These are phyloP conservation scores for Poicephalus meyeri DNA, from an alignment of 2,113 vertebrate genomes.

Conservation along the genomic window DNA sequence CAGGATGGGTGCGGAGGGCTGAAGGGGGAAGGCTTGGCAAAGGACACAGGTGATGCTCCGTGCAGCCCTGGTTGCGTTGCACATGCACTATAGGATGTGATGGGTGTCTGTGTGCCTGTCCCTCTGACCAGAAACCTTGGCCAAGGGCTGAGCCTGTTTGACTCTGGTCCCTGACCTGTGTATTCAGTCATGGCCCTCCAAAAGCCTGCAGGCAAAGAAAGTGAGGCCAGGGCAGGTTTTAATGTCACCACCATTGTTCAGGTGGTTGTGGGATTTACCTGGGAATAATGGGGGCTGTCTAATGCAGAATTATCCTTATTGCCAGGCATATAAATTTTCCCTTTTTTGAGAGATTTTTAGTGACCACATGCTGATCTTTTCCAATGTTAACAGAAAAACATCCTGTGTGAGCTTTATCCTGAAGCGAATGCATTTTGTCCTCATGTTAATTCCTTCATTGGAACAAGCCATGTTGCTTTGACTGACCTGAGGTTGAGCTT, in stretches of 20 bases:
- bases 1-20: background rate
- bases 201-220: background rate
- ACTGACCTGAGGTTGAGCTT: background rate
- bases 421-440: background rate
- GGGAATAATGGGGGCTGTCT: background rate
- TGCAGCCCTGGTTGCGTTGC: fast-evolving
- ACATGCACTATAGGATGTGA: fast-evolving
- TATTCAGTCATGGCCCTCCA: fast-evolving
- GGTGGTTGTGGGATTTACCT: background rate
- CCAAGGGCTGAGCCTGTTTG: background rate
- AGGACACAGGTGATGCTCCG: background rate
- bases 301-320: fast-evolving
- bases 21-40: background rate
- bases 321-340: background rate
- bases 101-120: background rate
- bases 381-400: background rate
- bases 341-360: background rate
- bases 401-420: background rate
- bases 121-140: background rate
- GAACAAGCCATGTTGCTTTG: background rate
- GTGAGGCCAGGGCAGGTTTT: background rate
- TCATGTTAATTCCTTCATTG: fast-evolving
- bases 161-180: background rate
- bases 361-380: background rate
- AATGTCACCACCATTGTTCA: background rate